Evolutionary conservation across 2,797 vertebrate species (phyloP), one percentile per base, ranked within the genome.

Genomic region (Chaetodon trifasciatus): DNA sequence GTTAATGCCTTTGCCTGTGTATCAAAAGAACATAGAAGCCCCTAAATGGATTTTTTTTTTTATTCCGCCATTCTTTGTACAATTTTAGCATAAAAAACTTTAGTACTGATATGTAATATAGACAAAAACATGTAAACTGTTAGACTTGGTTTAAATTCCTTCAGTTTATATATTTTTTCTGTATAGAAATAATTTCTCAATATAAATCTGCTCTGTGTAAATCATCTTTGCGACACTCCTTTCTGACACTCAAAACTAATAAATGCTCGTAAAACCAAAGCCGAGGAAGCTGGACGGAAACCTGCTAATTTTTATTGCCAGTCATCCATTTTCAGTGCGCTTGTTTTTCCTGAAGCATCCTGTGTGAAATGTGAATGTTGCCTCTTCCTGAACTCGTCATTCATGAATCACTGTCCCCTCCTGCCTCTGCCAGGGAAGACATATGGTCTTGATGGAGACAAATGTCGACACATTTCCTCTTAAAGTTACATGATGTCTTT

Each of bases 341-440:
- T 88, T 91, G 87, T 91, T 91, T 92, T 91, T 88, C 69, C 85
- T 80, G 68, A 83, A 83, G 81, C 82, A 76, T 93, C 89, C 88
- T 91, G 90, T 93, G 88, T 91, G 87, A 91, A 85, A 86, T 90
- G 85, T 91, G 91, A 86, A 89, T 85, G 79, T 92, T 87, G 88
- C 83, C 82, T 89, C 80, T 91, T 94, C 89, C 92, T 93, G 88
- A 82, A 81, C 76, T 86, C 76, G 47, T 83, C 86, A 93, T 88
- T 89, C 85, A 83, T 89, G 82, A 91, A 85, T 86, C 81, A 75
- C 81, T 87, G 79, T 90, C 82, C 74, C 79, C 70, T 89, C 80
- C 88, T 87, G 85, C 76, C 78, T 58, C 74, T 70, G 81, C 24
- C 23, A 76, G 63, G 62, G 72, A 65, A 76, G 86, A 78, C 69